A percentile compares a stretch with the other conserved stretches of the same genome.
Conservation (phyloP, 1,140 invertebrate species). For the Solenopsis invicta region DNA sequence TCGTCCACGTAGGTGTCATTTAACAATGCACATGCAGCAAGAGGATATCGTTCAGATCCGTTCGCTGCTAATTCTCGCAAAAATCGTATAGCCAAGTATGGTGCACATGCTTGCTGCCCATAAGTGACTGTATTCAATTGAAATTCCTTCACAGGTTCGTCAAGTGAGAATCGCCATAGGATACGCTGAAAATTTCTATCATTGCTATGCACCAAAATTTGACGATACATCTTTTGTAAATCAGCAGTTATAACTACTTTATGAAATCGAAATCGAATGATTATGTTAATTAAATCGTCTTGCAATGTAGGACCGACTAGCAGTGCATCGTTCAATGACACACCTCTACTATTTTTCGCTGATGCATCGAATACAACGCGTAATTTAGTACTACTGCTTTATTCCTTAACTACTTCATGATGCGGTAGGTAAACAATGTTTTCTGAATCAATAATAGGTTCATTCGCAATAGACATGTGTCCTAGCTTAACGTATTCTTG, state of each 20-base stretch:
- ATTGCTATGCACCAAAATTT: too few relatives aligned
- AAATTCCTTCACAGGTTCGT: constrained; percentile 72
- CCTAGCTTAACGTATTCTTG: neutral
- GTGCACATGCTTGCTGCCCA: constrained; percentile 79
- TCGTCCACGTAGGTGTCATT: constrained; percentile 82
- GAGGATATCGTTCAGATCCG: constrained; percentile 74
- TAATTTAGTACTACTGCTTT: neutral
- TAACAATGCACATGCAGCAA: constrained; percentile 64
- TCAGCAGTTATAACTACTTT: too few relatives aligned
- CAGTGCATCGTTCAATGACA: too few relatives aligned
- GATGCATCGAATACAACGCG: too few relatives aligned
- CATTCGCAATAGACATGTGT: neutral
- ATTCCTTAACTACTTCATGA: neutral
- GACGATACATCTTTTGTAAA: too few relatives aligned
- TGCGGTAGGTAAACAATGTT: neutral
- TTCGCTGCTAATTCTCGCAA: constrained; percentile 73
- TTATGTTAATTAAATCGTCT: too few relatives aligned
- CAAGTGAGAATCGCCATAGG: too few relatives aligned
- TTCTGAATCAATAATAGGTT: neutral
- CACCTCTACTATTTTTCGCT: too few relatives aligned
- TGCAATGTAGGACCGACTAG: too few relatives aligned
- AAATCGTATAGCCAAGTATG: constrained; percentile 71
- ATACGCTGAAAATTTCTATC: too few relatives aligned
- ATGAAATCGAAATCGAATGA: too few relatives aligned
- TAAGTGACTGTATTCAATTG: constrained; percentile 80